Evolutionary conservation across 2,113 vertebrate genomes (phyloP).

Genomic region (Pimephales promelas): DNA sequence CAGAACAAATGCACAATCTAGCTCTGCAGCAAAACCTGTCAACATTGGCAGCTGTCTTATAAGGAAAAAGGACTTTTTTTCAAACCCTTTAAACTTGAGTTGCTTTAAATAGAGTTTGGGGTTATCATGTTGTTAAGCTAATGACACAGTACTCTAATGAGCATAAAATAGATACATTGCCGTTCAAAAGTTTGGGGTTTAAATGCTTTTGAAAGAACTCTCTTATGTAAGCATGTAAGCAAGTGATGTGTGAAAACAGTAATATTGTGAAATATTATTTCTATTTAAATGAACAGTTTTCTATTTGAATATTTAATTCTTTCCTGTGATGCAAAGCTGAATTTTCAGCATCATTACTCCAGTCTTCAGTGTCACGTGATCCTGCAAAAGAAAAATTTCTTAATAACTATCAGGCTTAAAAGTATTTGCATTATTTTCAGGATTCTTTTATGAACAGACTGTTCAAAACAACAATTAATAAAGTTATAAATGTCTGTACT

Average conservation of each 20-base stretch:
- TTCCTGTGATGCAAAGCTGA: not conserved
- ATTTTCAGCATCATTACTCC: not conserved
- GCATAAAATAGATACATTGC: not conserved
- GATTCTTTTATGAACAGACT: no score
- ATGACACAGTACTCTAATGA: not conserved
- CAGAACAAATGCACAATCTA: conserved; percentile 34
- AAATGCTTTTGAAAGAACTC: no score
- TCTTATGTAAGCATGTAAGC: no score
- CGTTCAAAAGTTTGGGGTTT: not conserved
- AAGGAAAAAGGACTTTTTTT: not conserved
- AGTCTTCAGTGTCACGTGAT: not conserved
- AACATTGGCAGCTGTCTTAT: conserved; percentile 2
- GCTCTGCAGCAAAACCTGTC: not conserved
- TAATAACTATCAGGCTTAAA: no score
- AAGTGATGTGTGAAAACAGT: no score
- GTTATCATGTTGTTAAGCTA: not conserved
- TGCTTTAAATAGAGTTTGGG: not conserved
- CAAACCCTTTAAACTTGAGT: not conserved
- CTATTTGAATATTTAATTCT: not conserved
- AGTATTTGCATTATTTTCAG: no score
- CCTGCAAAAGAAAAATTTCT: no score
- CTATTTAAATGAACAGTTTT: not conserved
- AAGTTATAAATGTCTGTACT: no score
- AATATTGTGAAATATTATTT: not conserved
- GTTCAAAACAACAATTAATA: no score